Base-by-base conservation (phyloP, 2,888 invertebrate genomes). In the Troilus luridus region DNA sequence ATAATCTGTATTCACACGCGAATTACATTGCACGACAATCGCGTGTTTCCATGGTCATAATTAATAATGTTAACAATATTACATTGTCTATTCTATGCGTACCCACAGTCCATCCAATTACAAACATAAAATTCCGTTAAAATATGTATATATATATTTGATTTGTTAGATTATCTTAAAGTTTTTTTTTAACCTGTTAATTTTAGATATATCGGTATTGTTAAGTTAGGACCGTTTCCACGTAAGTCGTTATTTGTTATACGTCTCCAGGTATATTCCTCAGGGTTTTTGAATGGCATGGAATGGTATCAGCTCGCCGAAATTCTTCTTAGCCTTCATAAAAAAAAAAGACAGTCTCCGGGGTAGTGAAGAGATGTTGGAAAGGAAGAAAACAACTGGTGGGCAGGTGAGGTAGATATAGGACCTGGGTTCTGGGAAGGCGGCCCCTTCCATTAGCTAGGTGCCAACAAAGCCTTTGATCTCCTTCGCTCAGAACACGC, bases 331-430 rank as follows among this genome's bases (percentile, higher is more conserved):
- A 2, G 12, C 2, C 14, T 27, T 67, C 3, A 3, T 41, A 3
- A 27, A 2, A 67, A 67, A 67, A 67, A 67, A 77, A 8, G 67
- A 24, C 67, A 24, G 9, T 24, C 24, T 81, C 10, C 54, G 19
- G n/a, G 81, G 54, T 54, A 21, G 21, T 12, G 7, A 85, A 58
- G 21, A 85, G 19, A 85, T 56, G 56, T 12, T 85, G 19, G 85
- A 85, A 85, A 85, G 56, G 11, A 21, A 56, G n/a, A 12, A 85
- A 85, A 56, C 85, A 85, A 85, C 56, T 85, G 21, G n/a, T 6
- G 3, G 56, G 41, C 85, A 85, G 85, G 85, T 85, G 56, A 85
- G 85, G 85, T 85, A 85, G 85, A 85, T 85, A 12, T 85, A 85
- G 54, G n/a, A 56, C 56, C 54, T 54, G 21, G 19, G 54, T 85